Conservation (phyloP, 1,140 invertebrate species). For the Pomacea maculata region DNA sequence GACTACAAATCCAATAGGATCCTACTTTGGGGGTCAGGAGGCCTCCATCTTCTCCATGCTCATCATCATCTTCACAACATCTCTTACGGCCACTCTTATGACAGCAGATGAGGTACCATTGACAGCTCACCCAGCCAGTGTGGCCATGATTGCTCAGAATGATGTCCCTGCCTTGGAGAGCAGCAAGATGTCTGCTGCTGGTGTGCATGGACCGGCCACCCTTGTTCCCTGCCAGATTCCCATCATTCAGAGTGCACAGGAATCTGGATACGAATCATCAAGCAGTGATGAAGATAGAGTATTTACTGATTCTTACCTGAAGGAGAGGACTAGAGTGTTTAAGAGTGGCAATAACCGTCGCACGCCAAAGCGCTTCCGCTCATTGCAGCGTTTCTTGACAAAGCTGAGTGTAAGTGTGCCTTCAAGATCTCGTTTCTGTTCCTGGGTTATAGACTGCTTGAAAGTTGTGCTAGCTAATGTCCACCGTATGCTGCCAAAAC, state of each 20-base stretch:
- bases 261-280: constrained; percentile 30
- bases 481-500: constrained; percentile 43
- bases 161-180: constrained; percentile 12
- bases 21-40: constrained; percentile 60
- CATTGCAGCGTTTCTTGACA: constrained; percentile 15
- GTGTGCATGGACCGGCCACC: background rate
- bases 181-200: constrained; percentile 5
- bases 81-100: constrained; percentile 51
- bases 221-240: background rate
- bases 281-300: constrained; percentile 7
- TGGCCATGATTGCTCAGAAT: constrained; percentile 5
- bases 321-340: constrained; percentile 17
- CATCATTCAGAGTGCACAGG: constrained; percentile 16
- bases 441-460: constrained; percentile 10
- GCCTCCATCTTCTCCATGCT: constrained; percentile 59
- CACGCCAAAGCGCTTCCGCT: constrained; percentile 1
- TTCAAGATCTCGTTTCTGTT: constrained; percentile 6
- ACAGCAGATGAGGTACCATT: constrained; percentile 54
- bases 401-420: constrained; percentile 14
- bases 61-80: constrained; percentile 54
- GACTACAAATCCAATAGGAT: constrained; percentile 56
- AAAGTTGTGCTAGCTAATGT: background rate
- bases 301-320: constrained; percentile 13
- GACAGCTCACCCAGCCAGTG: constrained; percentile 5
- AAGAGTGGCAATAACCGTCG: background rate